Evolutionary conservation across 2,888 invertebrate species (phyloP), one percentile per base, ranked within the genome.

Genomic region (Tetramorium bicarinatum): DNA sequence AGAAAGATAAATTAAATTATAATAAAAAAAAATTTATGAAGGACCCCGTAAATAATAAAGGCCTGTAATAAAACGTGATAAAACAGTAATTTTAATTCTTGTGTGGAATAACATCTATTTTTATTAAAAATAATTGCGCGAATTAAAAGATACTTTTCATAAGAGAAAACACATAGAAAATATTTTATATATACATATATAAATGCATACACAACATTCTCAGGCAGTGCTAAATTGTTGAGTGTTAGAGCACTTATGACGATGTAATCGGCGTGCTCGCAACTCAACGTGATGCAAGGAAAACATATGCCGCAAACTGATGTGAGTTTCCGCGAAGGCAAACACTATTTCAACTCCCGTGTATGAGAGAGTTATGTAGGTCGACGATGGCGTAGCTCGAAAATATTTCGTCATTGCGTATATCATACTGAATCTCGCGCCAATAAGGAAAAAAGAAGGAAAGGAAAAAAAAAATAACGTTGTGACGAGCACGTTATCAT

Each of bases 401-500:
- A 71, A 80, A 72, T 80, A 80, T 80, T 59, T 80, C 34, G 59
- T 72, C 72, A 80, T 80, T 59, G 72, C 59, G 34, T 25, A 47
- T 72, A 72, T 72, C 77, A 38, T 25, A 72, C 34, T 38, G 59
- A 80, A 80, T 59, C 44, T 47, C 29, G 71, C 29, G 21, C 44
- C 71, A 34, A 71, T 79, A 34, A 79, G n/a, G 25, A 52, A 56
- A 56, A 34, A 21, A 21, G n/a, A 13, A 34, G n/a, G 8, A 29
- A 15, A 41, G 3, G 8, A 13, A 25, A 25, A 38, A 25, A 6
- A 7, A 38, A 72, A 41, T 21, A 47, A 15, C 34, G 47, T 44
- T 56, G 18, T 18, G 71, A 71, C 67, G 62, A 59, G 61, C 64
- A 54, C 29, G 79, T 72, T 59, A 72, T 80, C 71, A 80, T 72